Evolutionary conservation across 2,113 vertebrate species (phyloP).

Genomic region (Orthonyx spaldingii): DNA sequence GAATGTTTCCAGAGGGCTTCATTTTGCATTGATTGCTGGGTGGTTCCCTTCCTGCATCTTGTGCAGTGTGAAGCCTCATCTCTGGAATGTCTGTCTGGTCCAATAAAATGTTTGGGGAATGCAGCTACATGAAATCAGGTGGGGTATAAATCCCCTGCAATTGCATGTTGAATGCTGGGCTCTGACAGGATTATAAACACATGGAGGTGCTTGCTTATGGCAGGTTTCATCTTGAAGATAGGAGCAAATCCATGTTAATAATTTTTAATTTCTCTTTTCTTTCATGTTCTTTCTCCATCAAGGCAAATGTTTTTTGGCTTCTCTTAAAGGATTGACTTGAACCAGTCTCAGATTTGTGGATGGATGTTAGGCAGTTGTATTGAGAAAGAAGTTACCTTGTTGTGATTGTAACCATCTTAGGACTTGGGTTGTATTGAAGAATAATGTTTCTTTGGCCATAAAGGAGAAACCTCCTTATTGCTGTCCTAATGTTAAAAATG

Average conservation of each 20-base stretch:
- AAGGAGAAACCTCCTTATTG: background rate
- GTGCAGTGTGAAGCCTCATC: background rate
- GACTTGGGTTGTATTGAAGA: background rate
- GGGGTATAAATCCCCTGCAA: background rate
- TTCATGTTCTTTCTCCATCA: background rate
- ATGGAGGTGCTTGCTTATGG: background rate
- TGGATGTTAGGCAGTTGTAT: background rate
- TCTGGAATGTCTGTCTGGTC: background rate
- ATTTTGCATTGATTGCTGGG: background rate
- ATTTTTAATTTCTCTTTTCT: background rate
- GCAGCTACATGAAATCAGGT: background rate
- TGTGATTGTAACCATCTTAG: background rate
- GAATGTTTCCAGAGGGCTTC: constrained; percentile 10
- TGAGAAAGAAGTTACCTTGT: background rate
- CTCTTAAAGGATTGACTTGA: background rate
- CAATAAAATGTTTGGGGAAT: background rate
- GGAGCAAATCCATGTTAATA: background rate
- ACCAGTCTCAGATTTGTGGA: background rate
- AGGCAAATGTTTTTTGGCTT: background rate
- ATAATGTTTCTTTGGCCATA: background rate
- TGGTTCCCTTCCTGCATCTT: constrained; percentile 4
- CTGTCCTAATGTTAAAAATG: background rate
- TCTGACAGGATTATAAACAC: background rate
- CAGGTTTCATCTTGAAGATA: background rate
- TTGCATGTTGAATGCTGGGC: background rate